Evolutionary conservation across 2,888 invertebrate genomes (phyloP), one percentile per base, ranked within the genome.

Genomic region (Agrotis clavis): DNA sequence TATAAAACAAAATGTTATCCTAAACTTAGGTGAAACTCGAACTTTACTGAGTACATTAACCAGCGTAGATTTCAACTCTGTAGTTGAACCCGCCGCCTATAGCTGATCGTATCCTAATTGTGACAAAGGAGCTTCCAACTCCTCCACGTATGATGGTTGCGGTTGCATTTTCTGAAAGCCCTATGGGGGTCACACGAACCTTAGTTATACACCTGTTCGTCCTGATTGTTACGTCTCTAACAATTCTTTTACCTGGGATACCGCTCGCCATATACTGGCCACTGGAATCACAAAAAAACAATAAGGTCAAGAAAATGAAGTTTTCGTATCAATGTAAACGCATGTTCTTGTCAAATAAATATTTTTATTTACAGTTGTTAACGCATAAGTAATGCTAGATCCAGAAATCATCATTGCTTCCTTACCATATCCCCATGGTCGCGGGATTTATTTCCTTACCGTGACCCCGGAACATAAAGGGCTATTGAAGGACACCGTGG

Each of bases 21-120:
- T 7, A 6, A 35, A 35, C 35, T 35, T 35, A 35, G 35, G 6
- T 35, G 35, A 35, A 35, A 35, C 7, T 35, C 35, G 35, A 35
- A 35, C 35, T 35, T 5, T 35, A 7, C 48, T n/a, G 7, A 50
- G 18, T 0, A 18, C 5, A 53, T 53, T 61, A 67, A 30, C 53
- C 30, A 6, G 7, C 67, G 6, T n/a, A 69, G 3, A 69, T 21
- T 54, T 47, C 11, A 35, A 69, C 21, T 1, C 35, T 48, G 35
- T 69, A 67, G 47, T 21, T n/a, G 41, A 47, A 73, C 14, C 71
- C 71, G n/a, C 53, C 47, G 47, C 59, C 59, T 14, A 16, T 2
- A 60, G 71, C 71, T 47, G 73, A 73, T 16, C 19, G 62, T 47
- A 73, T 21, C 25, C 53, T 48, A 14, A 73, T 41, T 7, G 41